Percentiles rank a stretch among this genome's conserved stretches.
Evolutionary conservation across 2,797 vertebrate genomes (phyloP).

Genomic region (Tapirus indicus): DNA sequence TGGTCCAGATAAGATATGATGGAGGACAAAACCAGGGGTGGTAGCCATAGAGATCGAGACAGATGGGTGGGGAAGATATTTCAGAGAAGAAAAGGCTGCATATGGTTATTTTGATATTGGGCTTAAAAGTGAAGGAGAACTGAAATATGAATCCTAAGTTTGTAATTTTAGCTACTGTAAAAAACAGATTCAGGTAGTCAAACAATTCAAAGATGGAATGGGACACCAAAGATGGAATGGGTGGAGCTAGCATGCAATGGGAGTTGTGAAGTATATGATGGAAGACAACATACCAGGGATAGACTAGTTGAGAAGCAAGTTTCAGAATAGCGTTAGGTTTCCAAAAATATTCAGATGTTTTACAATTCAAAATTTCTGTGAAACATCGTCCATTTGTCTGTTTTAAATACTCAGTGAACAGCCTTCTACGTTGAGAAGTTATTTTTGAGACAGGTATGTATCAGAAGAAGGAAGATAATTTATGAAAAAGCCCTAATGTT

Average conservation of each 20-base stretch:
- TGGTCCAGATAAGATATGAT: neutral
- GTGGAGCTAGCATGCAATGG: accelerated
- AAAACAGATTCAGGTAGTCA: neutral
- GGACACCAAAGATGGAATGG: neutral
- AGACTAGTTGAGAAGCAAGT: neutral
- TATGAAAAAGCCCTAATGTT: neutral
- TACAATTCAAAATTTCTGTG: neutral
- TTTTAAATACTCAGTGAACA: neutral
- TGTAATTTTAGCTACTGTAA: neutral
- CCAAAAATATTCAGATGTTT: neutral
- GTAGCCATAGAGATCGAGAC: neutral
- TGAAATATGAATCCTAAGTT: neutral
- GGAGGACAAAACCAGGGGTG: accelerated
- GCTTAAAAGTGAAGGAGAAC: neutral
- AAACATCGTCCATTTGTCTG: neutral
- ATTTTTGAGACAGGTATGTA: neutral
- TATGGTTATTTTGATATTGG: neutral
- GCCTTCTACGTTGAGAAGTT: neutral
- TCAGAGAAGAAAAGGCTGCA: neutral
- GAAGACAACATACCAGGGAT: accelerated
- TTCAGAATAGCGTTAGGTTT: neutral
- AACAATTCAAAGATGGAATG: neutral
- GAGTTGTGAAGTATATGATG: neutral
- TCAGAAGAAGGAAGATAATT: neutral
- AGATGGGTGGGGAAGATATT: neutral